Conservation (phyloP, 2,888 invertebrate species). For the Phortica okadai region DNA sequence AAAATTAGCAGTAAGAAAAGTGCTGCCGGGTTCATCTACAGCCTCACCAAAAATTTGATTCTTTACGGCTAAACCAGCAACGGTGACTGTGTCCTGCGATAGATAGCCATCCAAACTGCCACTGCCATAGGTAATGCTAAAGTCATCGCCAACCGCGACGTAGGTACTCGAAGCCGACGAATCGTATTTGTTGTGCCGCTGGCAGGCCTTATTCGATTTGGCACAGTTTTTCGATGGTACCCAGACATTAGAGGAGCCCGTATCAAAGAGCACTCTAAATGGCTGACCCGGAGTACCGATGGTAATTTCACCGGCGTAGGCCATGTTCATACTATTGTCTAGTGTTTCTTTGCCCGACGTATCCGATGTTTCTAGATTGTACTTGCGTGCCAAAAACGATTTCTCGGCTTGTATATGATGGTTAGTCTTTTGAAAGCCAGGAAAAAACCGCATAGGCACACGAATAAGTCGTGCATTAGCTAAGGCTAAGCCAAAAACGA, state of each 20-base stretch:
- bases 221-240: slow-evolving; percentile 97
- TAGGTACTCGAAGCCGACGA: slow-evolving; percentile 87
- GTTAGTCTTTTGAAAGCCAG: neutral
- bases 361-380: neutral
- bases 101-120: slow-evolving; percentile 96
- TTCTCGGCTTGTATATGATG: slow-evolving; percentile 11
- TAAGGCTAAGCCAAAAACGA: neutral
- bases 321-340: slow-evolving; percentile 46
- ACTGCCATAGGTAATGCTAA: slow-evolving; percentile 94
- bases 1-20: slow-evolving; percentile 97
- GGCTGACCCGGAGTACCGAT: slow-evolving; percentile 93
- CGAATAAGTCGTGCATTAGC: slow-evolving; percentile 33
- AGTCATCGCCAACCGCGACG: slow-evolving; percentile 89
- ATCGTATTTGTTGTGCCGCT: slow-evolving; percentile 92
- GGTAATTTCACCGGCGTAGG: slow-evolving; percentile 93
- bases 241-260: slow-evolving; percentile 98
- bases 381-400: neutral
- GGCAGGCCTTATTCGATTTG: slow-evolving; percentile 80
- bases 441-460: slow-evolving; percentile 37
- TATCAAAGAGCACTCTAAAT: slow-evolving; percentile 88
- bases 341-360: slow-evolving; percentile 34
- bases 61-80: slow-evolving; percentile 82
- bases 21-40: slow-evolving; percentile 90
- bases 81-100: slow-evolving; percentile 88
- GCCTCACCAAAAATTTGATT: slow-evolving; percentile 96